phyloP scores from a whole-genome alignment of 1,140 invertebrate genomes.

The Megalopta genalis region DNA sequence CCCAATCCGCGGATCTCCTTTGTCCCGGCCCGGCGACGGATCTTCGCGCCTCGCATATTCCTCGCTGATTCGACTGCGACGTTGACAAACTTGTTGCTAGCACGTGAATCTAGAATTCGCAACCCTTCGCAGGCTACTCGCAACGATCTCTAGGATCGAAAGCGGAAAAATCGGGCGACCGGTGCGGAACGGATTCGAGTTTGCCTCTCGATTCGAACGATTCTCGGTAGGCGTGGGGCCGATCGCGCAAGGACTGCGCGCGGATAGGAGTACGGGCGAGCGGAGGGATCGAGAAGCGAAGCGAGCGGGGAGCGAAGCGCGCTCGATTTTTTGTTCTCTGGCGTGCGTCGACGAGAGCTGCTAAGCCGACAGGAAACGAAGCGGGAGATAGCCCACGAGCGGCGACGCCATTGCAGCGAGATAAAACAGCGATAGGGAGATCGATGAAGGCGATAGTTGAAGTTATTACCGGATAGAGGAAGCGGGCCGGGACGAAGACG shows the following conservation, averaged over 20 bases:
- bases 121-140: too few species aligned
- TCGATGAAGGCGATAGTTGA: constrained; percentile 79
- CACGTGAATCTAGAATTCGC: too few species aligned
- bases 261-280: too few species aligned
- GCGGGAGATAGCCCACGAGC: constrained; percentile 57
- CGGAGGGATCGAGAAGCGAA: neutral
- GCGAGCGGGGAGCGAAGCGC: neutral
- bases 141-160: too few species aligned
- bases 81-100: too few species aligned
- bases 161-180: too few species aligned
- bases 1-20: neutral
- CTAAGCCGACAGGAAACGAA: constrained; percentile 58
- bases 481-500: constrained; percentile 58
- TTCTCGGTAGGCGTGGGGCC: neutral
- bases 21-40: neutral
- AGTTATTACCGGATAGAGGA: constrained; percentile 81
- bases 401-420: constrained; percentile 77
- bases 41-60: too few species aligned
- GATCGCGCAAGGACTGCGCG: neutral
- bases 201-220: constrained; percentile 27
- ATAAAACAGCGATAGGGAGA: constrained; percentile 80
- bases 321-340: constrained; percentile 3
- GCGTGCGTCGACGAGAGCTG: constrained; percentile 2
- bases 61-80: too few species aligned
- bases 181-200: too few species aligned